Conservation (phyloP, 2,888 invertebrate genomes). For the Cetonia aurata region DNA sequence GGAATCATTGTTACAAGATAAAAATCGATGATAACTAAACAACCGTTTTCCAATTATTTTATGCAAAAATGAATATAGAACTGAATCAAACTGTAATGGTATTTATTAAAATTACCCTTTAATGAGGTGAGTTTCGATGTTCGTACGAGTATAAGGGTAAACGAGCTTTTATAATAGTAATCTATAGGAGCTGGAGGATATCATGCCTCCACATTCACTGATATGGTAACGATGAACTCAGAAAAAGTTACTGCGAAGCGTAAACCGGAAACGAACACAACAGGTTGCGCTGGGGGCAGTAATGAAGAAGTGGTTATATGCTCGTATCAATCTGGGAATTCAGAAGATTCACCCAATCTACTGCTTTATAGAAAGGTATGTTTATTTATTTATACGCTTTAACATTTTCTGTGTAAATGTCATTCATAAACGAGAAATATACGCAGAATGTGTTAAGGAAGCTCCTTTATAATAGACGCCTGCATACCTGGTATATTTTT, state of each 20-base stretch:
- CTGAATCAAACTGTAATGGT: constrained; percentile 1
- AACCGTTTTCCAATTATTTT: neutral
- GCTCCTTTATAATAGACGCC: neutral
- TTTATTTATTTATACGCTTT: neutral
- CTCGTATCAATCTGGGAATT: constrained; percentile 56
- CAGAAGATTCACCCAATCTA: constrained; percentile 88
- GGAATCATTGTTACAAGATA: neutral
- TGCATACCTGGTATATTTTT: no score
- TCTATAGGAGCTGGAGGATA: constrained; percentile 40
- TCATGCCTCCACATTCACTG: constrained; percentile 55
- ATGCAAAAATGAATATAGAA: constrained; percentile 20
- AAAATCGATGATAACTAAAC: constrained; percentile 36
- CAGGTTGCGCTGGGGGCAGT: constrained; percentile 62
- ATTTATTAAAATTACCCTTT: constrained; percentile 20
- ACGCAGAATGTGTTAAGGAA: no score
- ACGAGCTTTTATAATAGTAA: neutral
- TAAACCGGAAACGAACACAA: constrained; percentile 69
- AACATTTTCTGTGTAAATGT: neutral
- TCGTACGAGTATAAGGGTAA: neutral
- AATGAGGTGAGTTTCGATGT: constrained; percentile 26
- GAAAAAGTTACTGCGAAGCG: constrained; percentile 74
- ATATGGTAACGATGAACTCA: constrained; percentile 77
- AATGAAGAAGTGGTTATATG: constrained; percentile 60
- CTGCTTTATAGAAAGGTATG: constrained; percentile 88
- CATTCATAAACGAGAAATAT: neutral